Evolutionary conservation across 1,140 invertebrate genomes (phyloP), one percentile per base, ranked within the genome.

Genomic region (Hycleus phaleratus): DNA sequence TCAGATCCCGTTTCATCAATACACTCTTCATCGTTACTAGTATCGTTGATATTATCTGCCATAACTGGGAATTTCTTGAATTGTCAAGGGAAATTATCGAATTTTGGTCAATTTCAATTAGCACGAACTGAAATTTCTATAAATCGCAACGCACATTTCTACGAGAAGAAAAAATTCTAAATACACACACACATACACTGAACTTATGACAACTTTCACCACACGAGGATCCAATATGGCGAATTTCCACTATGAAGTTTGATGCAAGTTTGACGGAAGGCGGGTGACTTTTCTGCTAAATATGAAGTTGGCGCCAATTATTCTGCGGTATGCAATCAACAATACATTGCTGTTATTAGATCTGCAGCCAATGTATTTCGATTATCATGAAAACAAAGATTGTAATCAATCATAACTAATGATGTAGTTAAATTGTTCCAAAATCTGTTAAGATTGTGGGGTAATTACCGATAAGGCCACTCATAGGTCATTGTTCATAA

Each of bases 181-280:
- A 18, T 18, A 18, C 18, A 18, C 18, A 1, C 18, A 18, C 18
- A 18, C 18, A 18, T 18, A n/a, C 11, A 4, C 11, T 42, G 9
- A 42, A 42, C 40, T 42, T 10, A 42, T 55, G 58, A 58, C 58
- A 61, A 68, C 62, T 68, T 68, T 68, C 64, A 68, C 64, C 62
- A 68, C 66, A 65, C 67, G 67, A 68, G 64, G 59, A 68, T 65
- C 52, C 62, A 66, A 64, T 61, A 64, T 62, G 63, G 63, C 63
- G 63, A 26, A 58, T 44, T 25, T 8, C 32, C 6, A 11, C 10
- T 45, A 12, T 46, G 51, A 53, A 53, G 24, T 53, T 53, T 18
- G 51, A 1, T n/a, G 38, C 51, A 38, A n/a, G 32, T 46, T 53
- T 43, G 49, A 25, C 38, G 32, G 32, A 32, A 32, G 32, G 32